Conservation (phyloP, 2,797 vertebrate genomes). For the Sciurus carolinensis region DNA sequence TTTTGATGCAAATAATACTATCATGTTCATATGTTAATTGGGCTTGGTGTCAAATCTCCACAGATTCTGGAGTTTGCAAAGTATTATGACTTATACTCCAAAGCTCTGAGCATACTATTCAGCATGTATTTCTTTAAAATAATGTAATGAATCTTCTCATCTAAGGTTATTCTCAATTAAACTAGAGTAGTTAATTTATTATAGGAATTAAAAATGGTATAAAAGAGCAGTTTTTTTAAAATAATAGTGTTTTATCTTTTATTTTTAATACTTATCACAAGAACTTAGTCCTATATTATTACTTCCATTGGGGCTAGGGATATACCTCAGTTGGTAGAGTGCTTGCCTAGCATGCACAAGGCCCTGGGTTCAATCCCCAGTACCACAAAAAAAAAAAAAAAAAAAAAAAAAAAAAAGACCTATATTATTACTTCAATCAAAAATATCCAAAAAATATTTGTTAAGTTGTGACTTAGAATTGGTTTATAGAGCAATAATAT, state of each 20-base stretch:
- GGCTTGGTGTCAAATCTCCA: neutral
- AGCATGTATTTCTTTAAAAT: neutral
- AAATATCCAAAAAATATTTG: neutral
- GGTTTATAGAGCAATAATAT: neutral
- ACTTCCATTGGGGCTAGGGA: neutral
- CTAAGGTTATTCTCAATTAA: conserved; percentile 11
- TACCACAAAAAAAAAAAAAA: too few species aligned
- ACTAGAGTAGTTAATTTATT: neutral
- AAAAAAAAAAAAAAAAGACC: too few species aligned
- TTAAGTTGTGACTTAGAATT: neutral
- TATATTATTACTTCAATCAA: neutral
- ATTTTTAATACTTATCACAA: neutral
- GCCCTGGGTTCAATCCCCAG: too few species aligned
- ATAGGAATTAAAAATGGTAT: neutral
- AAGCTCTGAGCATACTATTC: neutral
- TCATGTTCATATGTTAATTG: neutral
- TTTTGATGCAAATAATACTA: neutral
- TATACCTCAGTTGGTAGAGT: too few species aligned
- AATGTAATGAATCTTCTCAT: neutral
- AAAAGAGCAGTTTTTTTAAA: neutral
- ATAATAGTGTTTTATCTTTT: neutral
- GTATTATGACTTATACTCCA: neutral
- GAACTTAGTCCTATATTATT: neutral
- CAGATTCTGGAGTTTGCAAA: neutral
- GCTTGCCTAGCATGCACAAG: too few species aligned